These are phyloP conservation scores for Nothoprocta pentlandii DNA, from an alignment of 2,113 vertebrate genomes.

Conservation along the genomic window DNA sequence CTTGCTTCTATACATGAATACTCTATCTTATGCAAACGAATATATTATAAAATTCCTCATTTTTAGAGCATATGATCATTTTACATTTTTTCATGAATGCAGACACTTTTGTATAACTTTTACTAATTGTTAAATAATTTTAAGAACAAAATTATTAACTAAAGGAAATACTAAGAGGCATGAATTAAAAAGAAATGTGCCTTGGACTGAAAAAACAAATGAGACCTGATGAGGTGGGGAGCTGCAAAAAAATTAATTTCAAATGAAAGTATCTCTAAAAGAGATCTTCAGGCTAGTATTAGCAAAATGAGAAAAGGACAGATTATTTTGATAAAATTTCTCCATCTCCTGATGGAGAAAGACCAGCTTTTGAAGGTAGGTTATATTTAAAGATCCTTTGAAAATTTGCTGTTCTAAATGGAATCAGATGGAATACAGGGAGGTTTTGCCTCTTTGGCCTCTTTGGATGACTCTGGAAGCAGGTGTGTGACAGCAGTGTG, in stretches of 20 bases:
- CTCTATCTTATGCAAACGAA: neutral
- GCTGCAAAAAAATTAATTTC: neutral
- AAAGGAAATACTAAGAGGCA: neutral
- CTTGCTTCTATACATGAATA: neutral
- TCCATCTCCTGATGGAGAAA: neutral
- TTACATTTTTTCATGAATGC: neutral
- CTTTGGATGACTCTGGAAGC: neutral
- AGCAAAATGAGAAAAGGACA: neutral
- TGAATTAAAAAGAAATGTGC: neutral
- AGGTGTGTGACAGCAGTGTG: too few relatives aligned
- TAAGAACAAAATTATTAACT: neutral
- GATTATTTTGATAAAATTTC: neutral
- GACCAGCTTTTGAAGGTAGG: neutral
- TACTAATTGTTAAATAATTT: neutral
- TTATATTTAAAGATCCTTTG: neutral
- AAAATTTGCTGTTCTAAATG: neutral
- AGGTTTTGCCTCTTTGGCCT: neutral
- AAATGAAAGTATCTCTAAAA: neutral
- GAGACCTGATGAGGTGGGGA: neutral
- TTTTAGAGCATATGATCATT: neutral
- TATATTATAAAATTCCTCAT: neutral
- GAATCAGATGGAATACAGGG: neutral
- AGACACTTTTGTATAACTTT: neutral
- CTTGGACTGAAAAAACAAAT: neutral
- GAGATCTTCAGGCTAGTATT: neutral